phyloP scores from a whole-genome alignment of 2,888 invertebrate species.

The Dasysyrphus albostriatus region DNA sequence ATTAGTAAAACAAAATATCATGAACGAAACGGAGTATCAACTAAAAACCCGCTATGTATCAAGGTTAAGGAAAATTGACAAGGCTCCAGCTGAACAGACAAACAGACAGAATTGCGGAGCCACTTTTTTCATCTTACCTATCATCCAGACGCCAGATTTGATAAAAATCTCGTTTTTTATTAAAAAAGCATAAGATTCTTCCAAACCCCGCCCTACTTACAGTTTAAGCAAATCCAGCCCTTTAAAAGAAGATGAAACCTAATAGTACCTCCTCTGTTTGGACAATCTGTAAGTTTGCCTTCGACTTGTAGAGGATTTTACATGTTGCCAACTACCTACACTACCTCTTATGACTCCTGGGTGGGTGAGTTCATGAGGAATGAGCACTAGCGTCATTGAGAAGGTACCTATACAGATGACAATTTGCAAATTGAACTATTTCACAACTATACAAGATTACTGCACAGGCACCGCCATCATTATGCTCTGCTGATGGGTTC shows the following conservation, averaged over 20 bases:
- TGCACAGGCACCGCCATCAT: not conserved
- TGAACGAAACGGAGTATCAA: no score
- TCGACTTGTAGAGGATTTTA: constrained; percentile 35
- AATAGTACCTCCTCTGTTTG: constrained; percentile 34
- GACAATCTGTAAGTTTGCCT: constrained; percentile 25
- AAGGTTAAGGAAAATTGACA: no score
- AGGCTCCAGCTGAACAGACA: no score
- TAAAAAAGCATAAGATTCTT: no score
- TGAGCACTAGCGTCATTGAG: constrained; percentile 7
- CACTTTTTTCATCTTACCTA: no score
- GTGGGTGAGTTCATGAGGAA: constrained; percentile 53
- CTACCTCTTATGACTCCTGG: constrained; percentile 28
- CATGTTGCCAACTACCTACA: constrained; percentile 37
- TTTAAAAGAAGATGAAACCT: constrained; percentile 32
- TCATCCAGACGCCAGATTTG: no score
- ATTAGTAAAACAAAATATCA: no score
- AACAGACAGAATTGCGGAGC: no score
- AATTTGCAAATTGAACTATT: constrained; percentile 74
- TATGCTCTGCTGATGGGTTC: constrained; percentile 10
- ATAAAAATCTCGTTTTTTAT: no score
- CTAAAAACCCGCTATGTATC: no score
- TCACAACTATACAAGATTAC: constrained; percentile 61
- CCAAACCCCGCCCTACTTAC: no score
- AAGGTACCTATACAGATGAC: constrained; percentile 53
- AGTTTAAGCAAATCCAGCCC: not conserved